These are phyloP conservation scores for Megalops atlanticus DNA, from an alignment of 2,113 vertebrate genomes.

Conservation along the genomic window DNA sequence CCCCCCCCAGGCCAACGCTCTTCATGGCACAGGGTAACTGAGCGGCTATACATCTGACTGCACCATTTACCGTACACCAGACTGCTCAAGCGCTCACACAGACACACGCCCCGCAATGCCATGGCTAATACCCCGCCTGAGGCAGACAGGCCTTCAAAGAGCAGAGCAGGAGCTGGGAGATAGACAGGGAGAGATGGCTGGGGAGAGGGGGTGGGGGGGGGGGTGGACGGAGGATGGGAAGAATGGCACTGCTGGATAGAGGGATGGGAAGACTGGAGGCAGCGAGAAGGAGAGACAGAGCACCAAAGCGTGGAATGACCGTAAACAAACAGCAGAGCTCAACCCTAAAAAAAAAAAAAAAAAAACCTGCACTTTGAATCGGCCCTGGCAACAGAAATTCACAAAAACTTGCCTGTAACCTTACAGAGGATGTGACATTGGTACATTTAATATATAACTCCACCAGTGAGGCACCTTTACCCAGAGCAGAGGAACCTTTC, in stretches of 20 bases:
- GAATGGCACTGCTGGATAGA: not conserved
- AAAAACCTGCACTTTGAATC: constrained; percentile 17
- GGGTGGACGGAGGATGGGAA: not conserved
- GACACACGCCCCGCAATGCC: not conserved
- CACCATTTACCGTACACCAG: not conserved
- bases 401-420: constrained; percentile 27
- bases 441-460: not conserved
- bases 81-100: not conserved
- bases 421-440: constrained; percentile 26
- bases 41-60: not conserved
- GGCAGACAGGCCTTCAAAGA: not conserved
- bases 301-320: constrained; percentile 25
- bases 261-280: constrained; percentile 10
- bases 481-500: not conserved
- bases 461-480: not conserved
- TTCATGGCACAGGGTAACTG: not conserved
- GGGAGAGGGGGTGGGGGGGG: not conserved
- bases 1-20: constrained; percentile 9
- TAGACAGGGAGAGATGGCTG: not conserved
- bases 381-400: constrained; percentile 17
- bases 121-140: not conserved
- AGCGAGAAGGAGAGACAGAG: not conserved
- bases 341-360: no score
- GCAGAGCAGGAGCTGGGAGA: not conserved
- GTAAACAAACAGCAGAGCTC: constrained; percentile 5